These are phyloP conservation scores for Epinotia nisella DNA, from an alignment of 2,888 invertebrate species.

Conservation along the genomic window DNA sequence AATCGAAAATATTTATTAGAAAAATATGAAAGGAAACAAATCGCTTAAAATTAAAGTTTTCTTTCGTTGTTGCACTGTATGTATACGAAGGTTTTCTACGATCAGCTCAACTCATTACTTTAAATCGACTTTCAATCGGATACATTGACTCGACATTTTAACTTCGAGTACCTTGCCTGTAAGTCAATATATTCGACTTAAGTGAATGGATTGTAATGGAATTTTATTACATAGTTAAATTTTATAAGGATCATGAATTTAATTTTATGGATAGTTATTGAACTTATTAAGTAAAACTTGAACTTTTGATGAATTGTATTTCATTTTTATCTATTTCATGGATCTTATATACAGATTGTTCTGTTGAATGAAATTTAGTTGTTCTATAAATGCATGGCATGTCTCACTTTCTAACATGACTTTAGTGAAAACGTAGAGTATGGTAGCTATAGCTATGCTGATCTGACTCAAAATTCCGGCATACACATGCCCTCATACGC, in stretches of 20 bases:
- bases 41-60: not conserved
- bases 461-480: no score
- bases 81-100: not conserved
- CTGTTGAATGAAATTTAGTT: no score
- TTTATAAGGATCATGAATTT: not conserved
- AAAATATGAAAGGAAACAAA: no score
- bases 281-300: not conserved
- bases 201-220: not conserved
- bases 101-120: not conserved
- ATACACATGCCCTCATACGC: no score
- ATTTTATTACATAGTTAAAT: not conserved
- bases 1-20: not conserved
- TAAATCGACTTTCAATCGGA: not conserved
- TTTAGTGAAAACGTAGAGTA: no score
- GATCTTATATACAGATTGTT: no score
- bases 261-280: not conserved
- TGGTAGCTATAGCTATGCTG: no score
- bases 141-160: not conserved
- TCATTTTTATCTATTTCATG: no score
- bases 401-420: no score
- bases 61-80: not conserved
- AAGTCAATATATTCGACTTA: not conserved
- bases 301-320: no score
- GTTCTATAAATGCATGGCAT: no score
- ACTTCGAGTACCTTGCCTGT: not conserved